These are phyloP conservation scores for Magallana nippona DNA, from an alignment of 2,888 invertebrate genomes.

Conservation along the genomic window DNA sequence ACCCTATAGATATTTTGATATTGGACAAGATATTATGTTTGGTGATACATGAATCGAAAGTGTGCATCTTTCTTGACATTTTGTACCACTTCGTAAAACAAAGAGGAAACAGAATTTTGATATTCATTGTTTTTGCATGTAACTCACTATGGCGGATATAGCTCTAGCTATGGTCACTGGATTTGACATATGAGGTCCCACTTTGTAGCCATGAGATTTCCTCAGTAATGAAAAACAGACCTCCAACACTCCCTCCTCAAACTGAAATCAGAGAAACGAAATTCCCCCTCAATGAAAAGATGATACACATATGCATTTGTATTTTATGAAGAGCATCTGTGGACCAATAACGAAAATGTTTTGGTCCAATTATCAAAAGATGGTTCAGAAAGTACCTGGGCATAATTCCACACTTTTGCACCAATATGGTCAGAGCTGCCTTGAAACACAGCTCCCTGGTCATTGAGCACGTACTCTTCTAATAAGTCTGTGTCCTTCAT, in stretches of 20 bases:
- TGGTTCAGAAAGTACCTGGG: slow-evolving; percentile 46
- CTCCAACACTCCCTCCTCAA: slow-evolving; percentile 61
- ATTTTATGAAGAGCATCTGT: neutral
- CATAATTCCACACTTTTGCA: slow-evolving; percentile 49
- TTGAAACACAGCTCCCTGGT: slow-evolving; percentile 41
- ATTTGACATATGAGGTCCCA: slow-evolving; percentile 41
- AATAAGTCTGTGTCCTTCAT: slow-evolving; percentile 35
- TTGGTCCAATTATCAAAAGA: too few species aligned
- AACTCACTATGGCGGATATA: slow-evolving; percentile 71
- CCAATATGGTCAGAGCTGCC: slow-evolving; percentile 40
- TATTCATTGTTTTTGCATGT: too few species aligned
- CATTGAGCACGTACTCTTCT: slow-evolving; percentile 52
- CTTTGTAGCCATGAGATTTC: slow-evolving; percentile 47
- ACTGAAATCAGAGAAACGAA: slow-evolving; percentile 51
- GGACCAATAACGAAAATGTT: neutral
- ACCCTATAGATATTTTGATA: too few species aligned
- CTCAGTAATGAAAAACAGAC: slow-evolving; percentile 54
- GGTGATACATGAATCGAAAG: too few species aligned
- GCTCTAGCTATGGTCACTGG: slow-evolving; percentile 47
- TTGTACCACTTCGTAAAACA: too few species aligned
- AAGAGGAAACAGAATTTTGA: too few species aligned
- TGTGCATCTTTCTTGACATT: too few species aligned
- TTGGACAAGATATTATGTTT: too few species aligned
- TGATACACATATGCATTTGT: neutral
- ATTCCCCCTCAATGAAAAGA: neutral